phyloP scores from a whole-genome alignment of 1,140 invertebrate species.

The Achatina immaculata region DNA sequence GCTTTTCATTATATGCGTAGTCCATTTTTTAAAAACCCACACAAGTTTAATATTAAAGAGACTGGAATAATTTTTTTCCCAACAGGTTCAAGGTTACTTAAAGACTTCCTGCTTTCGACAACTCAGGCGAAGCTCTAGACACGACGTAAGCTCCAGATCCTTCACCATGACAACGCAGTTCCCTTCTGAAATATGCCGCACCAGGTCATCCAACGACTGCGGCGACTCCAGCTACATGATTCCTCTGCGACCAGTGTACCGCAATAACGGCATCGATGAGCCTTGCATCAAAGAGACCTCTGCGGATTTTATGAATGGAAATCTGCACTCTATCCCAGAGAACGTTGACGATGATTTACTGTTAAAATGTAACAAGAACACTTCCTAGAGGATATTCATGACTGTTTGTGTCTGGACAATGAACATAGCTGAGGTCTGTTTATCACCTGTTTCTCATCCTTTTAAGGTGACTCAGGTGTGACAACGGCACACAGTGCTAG shows the following conservation, averaged over 20 bases:
- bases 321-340: neutral
- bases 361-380: no score
- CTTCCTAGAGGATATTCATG: no score
- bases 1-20: no score
- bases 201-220: neutral
- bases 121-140: neutral
- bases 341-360: neutral
- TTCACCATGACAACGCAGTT: slow-evolving; percentile 12
- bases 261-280: neutral
- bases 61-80: neutral
- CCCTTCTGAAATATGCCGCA: neutral
- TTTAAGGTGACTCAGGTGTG: no score
- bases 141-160: neutral
- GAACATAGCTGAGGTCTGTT: no score
- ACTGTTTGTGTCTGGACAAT: no score
- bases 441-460: no score
- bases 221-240: neutral
- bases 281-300: neutral
- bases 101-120: neutral
- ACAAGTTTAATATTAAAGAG: no score
- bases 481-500: no score
- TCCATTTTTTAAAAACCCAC: no score
- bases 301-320: neutral
- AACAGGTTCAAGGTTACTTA: slow-evolving; percentile 12
- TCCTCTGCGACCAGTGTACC: neutral